phyloP scores from a whole-genome alignment of 2,797 vertebrate genomes.

The Myotis daubentonii region DNA sequence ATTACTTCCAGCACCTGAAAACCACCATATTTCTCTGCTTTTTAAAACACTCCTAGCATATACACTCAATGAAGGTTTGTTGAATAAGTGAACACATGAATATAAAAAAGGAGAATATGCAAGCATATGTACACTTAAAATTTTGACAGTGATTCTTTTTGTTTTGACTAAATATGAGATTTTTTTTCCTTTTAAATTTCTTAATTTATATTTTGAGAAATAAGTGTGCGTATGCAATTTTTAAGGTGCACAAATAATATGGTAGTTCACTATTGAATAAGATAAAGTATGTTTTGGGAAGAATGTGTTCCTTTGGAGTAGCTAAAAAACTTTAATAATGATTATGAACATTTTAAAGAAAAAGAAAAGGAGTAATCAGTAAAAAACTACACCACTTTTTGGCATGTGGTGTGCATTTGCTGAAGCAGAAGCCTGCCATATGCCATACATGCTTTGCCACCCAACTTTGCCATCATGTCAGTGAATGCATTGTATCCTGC shows the following conservation, averaged over 20 bases:
- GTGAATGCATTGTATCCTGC: constrained; percentile 69
- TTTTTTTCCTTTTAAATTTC: neutral
- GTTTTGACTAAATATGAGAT: constrained; percentile 57
- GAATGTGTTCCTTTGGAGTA: neutral
- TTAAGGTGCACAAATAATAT: constrained; percentile 38
- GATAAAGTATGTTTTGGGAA: neutral
- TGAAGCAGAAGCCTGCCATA: constrained; percentile 80
- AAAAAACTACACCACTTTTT: constrained; percentile 50
- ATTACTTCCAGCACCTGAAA: neutral
- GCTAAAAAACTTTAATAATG: constrained; percentile 59
- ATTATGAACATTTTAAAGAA: constrained; percentile 54
- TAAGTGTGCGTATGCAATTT: neutral
- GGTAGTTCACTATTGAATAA: constrained; percentile 29
- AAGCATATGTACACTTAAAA: constrained; percentile 47
- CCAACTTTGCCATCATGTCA: constrained; percentile 76
- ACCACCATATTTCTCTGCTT: neutral
- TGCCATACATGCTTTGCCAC: constrained; percentile 78
- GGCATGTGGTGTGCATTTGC: constrained; percentile 70
- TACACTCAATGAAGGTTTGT: neutral
- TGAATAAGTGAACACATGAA: constrained; percentile 20
- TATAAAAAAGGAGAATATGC: neutral
- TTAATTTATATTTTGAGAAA: constrained; percentile 45
- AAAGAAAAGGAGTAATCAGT: constrained; percentile 50
- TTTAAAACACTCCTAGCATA: neutral
- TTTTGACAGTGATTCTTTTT: constrained; percentile 48